phyloP scores from a whole-genome alignment of 2,113 vertebrate species.

The Conger conger region DNA sequence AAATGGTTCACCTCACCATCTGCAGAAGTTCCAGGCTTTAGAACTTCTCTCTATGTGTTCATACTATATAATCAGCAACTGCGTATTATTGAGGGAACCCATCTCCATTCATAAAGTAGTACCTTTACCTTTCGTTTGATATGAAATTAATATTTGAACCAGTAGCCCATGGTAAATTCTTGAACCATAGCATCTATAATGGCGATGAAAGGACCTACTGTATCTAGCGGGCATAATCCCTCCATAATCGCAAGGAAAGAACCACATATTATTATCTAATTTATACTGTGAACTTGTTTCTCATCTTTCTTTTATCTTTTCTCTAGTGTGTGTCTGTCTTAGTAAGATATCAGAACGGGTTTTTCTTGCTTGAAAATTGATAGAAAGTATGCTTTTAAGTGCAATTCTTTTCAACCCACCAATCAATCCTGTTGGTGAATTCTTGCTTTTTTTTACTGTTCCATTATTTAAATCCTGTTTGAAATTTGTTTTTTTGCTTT shows the following conservation, averaged over 20 bases:
- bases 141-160: background rate
- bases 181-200: background rate
- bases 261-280: background rate
- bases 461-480: too few species aligned
- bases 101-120: background rate
- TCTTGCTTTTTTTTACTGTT: background rate
- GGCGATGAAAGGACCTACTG: too few species aligned
- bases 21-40: background rate
- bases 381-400: background rate
- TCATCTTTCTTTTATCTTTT: background rate
- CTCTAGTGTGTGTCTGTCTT: background rate
- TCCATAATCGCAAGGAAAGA: too few species aligned
- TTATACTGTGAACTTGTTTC: background rate
- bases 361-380: too few species aligned
- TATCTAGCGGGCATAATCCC: too few species aligned
- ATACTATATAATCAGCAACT: background rate
- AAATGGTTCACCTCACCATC: background rate
- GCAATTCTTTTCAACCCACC: background rate
- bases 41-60: background rate
- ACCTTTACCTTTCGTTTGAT: background rate
- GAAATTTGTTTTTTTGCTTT: background rate
- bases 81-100: background rate
- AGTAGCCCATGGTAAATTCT: background rate
- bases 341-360: too few species aligned
- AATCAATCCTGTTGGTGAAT: background rate